A percentile compares a stretch with the other conserved stretches of the same genome.
These are phyloP conservation scores for Sebastes nivosus DNA, from an alignment of 2,797 vertebrate species.

Conservation along the genomic window DNA sequence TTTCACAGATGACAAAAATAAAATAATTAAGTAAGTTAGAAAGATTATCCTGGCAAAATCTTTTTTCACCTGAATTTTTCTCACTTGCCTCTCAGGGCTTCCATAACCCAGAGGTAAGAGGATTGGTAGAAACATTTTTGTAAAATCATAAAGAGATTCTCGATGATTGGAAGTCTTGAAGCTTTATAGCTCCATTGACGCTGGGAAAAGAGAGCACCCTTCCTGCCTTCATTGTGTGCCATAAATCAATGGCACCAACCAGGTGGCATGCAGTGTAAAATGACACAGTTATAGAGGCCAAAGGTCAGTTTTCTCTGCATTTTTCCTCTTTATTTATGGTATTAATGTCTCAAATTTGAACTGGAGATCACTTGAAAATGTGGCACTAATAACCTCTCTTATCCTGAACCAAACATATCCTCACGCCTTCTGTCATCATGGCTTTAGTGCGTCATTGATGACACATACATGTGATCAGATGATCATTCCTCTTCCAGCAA, in stretches of 20 bases:
- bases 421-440: neutral
- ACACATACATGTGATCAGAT: neutral
- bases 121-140: neutral
- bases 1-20: no score
- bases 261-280: neutral
- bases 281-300: neutral
- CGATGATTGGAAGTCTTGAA: neutral
- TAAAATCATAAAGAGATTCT: neutral
- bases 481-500: slow-evolving; percentile 11
- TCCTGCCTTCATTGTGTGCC: neutral
- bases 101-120: neutral
- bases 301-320: neutral
- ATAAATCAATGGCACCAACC: neutral
- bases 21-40: no score
- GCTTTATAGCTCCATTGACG: neutral
- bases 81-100: no score
- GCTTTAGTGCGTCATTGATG: neutral
- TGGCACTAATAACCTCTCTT: neutral
- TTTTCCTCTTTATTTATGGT: neutral
- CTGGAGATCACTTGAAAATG: neutral
- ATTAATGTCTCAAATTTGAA: neutral
- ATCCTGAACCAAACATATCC: neutral
- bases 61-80: no score
- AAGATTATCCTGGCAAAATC: no score
- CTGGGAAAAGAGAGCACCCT: neutral